phyloP scores from a whole-genome alignment of 2,797 vertebrate species.

The Knipowitschia caucasica region DNA sequence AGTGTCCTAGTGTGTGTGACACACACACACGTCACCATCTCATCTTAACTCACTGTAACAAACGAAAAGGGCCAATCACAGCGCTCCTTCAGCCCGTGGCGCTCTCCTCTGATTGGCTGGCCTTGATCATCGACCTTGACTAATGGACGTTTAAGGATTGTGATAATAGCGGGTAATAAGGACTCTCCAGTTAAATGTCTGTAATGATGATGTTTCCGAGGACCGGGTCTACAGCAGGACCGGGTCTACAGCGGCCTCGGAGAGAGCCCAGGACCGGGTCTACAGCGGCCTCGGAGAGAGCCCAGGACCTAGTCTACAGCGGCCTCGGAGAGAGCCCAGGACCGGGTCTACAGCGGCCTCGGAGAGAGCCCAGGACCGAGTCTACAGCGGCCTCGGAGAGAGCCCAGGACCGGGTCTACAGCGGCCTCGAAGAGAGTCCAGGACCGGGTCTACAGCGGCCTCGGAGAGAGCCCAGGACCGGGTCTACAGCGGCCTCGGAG shows the following conservation, averaged over 20 bases:
- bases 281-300: background rate
- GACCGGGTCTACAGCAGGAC: background rate
- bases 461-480: background rate
- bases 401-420: background rate
- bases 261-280: background rate
- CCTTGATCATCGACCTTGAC: constrained; percentile 6
- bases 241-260: background rate
- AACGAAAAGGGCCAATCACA: background rate
- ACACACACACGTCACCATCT: no score
- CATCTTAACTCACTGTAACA: no score
- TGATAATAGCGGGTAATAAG: constrained; percentile 9
- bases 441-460: background rate
- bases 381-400: background rate
- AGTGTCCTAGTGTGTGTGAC: no score
- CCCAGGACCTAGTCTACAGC: no score
- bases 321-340: no score
- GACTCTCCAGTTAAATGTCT: constrained; percentile 3
- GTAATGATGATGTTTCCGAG: constrained; percentile 1
- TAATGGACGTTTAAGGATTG: background rate
- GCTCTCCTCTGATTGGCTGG: background rate
- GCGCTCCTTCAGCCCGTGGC: background rate
- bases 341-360: background rate
- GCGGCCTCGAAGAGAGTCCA: background rate
- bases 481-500: background rate
- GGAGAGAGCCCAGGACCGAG: background rate